Evolutionary conservation across 1,140 invertebrate genomes (phyloP).

Genomic region (Neodiprion virginianus): DNA sequence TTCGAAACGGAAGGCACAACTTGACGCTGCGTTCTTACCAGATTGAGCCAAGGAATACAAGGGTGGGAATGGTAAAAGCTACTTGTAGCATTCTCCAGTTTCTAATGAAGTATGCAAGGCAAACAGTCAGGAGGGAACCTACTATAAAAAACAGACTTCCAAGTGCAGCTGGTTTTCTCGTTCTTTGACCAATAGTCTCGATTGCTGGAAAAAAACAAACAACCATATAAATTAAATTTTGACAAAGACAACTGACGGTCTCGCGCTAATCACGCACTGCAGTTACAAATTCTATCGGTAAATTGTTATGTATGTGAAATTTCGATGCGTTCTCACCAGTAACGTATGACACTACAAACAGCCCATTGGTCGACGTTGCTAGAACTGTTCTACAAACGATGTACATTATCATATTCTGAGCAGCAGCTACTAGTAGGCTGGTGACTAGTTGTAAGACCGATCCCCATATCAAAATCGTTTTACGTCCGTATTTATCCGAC

Average conservation of each 20-base stretch:
- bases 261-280: neutral
- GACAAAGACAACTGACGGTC: neutral
- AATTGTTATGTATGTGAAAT: neutral
- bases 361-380: constrained; percentile 77
- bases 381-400: constrained; percentile 72
- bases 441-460: constrained; percentile 73
- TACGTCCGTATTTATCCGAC: constrained; percentile 80
- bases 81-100: constrained; percentile 81
- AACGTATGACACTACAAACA: constrained; percentile 81
- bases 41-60: constrained; percentile 78
- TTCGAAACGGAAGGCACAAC: too few species aligned
- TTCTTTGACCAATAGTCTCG: constrained; percentile 82
- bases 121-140: constrained; percentile 76
- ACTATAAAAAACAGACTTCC: constrained; percentile 79
- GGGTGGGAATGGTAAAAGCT: constrained; percentile 72
- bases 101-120: constrained; percentile 74
- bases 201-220: constrained; percentile 66
- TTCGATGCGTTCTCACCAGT: constrained; percentile 64
- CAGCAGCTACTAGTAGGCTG: constrained; percentile 69
- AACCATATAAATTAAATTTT: constrained; percentile 12
- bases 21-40: constrained; percentile 65
- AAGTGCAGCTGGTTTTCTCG: constrained; percentile 76
- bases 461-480: constrained; percentile 75
- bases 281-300: neutral
- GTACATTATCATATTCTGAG: constrained; percentile 74